Conservation (phyloP, 2,888 invertebrate genomes). For the Lasioglossum figueresi region DNA sequence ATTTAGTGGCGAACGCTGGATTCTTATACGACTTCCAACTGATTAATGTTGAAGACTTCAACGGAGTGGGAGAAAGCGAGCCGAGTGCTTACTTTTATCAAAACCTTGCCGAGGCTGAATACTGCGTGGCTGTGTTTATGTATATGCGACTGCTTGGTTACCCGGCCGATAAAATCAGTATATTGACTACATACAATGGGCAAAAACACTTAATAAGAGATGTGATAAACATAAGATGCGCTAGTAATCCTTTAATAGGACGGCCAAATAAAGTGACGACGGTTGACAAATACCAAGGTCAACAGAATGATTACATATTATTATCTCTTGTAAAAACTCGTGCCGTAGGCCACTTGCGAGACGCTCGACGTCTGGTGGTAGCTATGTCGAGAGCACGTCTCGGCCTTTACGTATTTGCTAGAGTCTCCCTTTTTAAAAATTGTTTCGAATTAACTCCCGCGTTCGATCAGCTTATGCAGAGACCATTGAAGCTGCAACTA, state of each 20-base stretch:
- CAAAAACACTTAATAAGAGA: conserved; percentile 99
- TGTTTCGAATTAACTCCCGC: conserved; percentile 98
- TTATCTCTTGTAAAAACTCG: conserved; percentile 97
- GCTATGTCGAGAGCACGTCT: conserved; percentile 99
- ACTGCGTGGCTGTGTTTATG: conserved; percentile 98
- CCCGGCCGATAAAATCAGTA: conserved; percentile 98
- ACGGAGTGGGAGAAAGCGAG: conserved; percentile 98
- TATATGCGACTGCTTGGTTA: conserved; percentile 99
- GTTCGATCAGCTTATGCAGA: conserved; percentile 93
- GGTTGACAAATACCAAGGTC: conserved; percentile 99
- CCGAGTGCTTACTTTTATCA: conserved; percentile 99
- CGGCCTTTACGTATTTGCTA: conserved; percentile 97
- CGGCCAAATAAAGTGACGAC: conserved; percentile 96
- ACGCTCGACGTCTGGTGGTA: conserved; percentile 97
- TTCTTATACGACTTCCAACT: conserved; percentile 97
- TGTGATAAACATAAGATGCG: conserved; percentile 96
- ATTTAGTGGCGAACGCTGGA: conserved; percentile 95
- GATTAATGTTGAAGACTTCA: conserved; percentile 98
- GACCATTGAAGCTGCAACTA: conserved; percentile 92
- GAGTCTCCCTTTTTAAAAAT: conserved; percentile 96
- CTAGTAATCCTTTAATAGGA: conserved; percentile 97
- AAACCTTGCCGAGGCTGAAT: conserved; percentile 96
- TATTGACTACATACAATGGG: conserved; percentile 99
- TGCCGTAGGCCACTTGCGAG: conserved; percentile 98
- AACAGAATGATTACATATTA: conserved; percentile 99